phyloP scores from a whole-genome alignment of 2,113 vertebrate genomes.

The Rhinopomastus cyanomelas region DNA sequence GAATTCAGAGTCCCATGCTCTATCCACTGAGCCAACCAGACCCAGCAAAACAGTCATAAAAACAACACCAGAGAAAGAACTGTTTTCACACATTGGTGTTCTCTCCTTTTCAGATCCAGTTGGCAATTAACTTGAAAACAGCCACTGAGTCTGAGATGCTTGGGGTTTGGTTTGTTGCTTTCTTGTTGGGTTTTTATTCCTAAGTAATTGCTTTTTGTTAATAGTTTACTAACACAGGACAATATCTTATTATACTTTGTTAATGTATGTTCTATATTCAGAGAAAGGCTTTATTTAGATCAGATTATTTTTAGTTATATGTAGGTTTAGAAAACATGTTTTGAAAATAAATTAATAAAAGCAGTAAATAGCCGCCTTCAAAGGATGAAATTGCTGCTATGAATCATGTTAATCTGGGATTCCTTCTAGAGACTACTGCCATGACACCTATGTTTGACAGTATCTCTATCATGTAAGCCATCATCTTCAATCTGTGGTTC shows the following conservation, averaged over 20 bases:
- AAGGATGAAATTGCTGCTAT: not conserved
- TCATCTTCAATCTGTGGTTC: not conserved
- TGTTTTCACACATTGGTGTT: not conserved
- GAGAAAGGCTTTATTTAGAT: not conserved
- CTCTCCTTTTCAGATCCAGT: not conserved
- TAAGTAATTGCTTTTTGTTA: not conserved
- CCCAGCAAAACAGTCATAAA: no score
- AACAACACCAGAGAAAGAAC: not conserved
- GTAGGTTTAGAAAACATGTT: not conserved
- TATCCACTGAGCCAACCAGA: no score
- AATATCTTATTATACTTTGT: not conserved
- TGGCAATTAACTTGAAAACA: not conserved
- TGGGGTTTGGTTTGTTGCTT: not conserved
- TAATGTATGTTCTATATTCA: not conserved
- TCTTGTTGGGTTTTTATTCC: no score
- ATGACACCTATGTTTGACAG: not conserved
- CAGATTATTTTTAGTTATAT: not conserved
- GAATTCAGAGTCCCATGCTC: no score
- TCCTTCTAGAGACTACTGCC: not conserved
- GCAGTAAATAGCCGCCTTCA: not conserved
- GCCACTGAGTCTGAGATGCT: not conserved
- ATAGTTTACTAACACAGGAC: not conserved
- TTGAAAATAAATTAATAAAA: not conserved
- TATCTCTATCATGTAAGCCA: not conserved
- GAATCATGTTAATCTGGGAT: not conserved